phyloP scores from a whole-genome alignment of 2,797 vertebrate genomes.

The Scomberomorus guttatus region DNA sequence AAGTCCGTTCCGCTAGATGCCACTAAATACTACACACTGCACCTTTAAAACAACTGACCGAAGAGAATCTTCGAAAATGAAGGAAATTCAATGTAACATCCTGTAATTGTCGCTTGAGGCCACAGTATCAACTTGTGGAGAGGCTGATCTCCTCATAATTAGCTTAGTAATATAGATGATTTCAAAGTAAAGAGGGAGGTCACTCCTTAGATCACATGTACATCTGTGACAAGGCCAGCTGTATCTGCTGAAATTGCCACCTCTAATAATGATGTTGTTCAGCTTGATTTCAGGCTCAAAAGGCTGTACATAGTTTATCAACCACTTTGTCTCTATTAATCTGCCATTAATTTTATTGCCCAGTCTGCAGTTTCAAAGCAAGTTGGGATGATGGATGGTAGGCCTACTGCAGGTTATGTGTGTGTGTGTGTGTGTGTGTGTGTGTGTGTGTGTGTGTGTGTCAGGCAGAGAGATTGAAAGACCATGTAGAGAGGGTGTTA shows the following conservation, averaged over 20 bases:
- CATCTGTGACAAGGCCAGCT: constrained; percentile 26
- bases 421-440: constrained; percentile 17
- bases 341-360: constrained; percentile 74
- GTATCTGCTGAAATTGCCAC: constrained; percentile 47
- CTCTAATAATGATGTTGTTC: constrained; percentile 52
- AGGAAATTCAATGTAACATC: neutral
- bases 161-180: neutral
- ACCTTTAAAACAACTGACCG: neutral
- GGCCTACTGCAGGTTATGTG: constrained; percentile 29
- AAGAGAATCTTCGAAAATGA: neutral
- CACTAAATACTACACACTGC: neutral
- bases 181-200: constrained; percentile 27
- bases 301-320: constrained; percentile 31
- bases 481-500: constrained; percentile 61
- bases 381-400: constrained; percentile 67
- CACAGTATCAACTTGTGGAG: neutral
- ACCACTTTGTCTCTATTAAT: constrained; percentile 64
- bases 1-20: too few relatives aligned
- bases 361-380: constrained; percentile 60
- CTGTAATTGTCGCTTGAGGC: neutral
- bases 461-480: constrained; percentile 32
- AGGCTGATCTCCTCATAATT: constrained; percentile 12
- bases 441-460: constrained; percentile 18
- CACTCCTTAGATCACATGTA: neutral
- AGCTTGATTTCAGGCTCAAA: constrained; percentile 43